These are phyloP conservation scores for Kradibia gibbosae DNA, from an alignment of 1,140 invertebrate species.

Conservation along the genomic window DNA sequence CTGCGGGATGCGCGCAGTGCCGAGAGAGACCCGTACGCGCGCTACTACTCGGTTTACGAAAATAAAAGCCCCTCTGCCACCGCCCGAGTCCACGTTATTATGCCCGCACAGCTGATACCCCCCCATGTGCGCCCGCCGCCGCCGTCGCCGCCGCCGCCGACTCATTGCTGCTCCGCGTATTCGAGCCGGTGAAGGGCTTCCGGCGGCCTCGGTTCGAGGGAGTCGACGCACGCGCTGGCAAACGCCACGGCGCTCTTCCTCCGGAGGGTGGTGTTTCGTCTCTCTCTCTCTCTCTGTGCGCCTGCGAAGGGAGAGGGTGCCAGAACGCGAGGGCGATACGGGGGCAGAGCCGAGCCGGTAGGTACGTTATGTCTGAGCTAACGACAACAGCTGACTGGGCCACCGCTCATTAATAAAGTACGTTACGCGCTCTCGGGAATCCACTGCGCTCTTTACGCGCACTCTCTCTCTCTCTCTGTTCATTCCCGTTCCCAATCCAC, in stretches of 20 bases:
- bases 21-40: neutral
- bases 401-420: slow-evolving; percentile 70
- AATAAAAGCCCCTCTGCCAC: neutral
- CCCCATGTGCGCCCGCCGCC: slow-evolving; percentile 60
- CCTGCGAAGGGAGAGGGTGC: slow-evolving; percentile 5
- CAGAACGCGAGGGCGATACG: slow-evolving; percentile 50
- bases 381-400: slow-evolving; percentile 66
- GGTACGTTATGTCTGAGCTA: slow-evolving; percentile 41
- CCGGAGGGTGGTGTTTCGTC: slow-evolving; percentile 43
- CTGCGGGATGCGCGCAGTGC: too few relatives aligned
- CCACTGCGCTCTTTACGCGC: too few relatives aligned
- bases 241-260: neutral
- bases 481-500: neutral
- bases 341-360: neutral
- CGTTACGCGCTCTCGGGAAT: slow-evolving; percentile 57
- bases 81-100: neutral
- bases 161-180: neutral
- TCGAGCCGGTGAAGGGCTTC: slow-evolving; percentile 42
- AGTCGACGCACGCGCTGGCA: neutral
- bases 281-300: neutral
- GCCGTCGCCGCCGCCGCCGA: slow-evolving; percentile 28
- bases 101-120: slow-evolving; percentile 68
- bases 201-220: slow-evolving; percentile 13
- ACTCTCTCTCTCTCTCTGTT: slow-evolving; percentile 19
- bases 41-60: neutral